phyloP scores from a whole-genome alignment of 2,888 invertebrate species.

The Drosophila subquinaria region DNA sequence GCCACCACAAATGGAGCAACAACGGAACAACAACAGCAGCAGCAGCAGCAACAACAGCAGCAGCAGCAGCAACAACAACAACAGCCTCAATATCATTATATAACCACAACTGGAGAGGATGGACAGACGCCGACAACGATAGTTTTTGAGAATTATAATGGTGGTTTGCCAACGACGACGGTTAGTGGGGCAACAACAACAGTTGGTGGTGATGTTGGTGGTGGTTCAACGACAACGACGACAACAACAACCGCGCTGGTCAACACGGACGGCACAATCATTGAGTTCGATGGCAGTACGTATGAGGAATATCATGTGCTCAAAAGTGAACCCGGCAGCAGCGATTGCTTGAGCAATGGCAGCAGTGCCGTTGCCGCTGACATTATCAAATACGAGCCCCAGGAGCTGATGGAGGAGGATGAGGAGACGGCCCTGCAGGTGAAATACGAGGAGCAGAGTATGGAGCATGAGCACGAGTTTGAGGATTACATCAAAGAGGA shows the following conservation, averaged over 20 bases:
- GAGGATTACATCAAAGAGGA: constrained; percentile 76
- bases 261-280: constrained; percentile 74
- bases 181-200: constrained; percentile 56
- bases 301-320: constrained; percentile 81
- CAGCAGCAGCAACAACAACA: constrained; percentile 50
- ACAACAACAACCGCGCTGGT: constrained; percentile 70
- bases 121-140: constrained; percentile 81
- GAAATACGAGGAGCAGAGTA: constrained; percentile 73
- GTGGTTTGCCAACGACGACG: constrained; percentile 61
- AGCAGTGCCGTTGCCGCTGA: constrained; percentile 70
- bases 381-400: constrained; percentile 72
- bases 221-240: constrained; percentile 41
- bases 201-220: background rate
- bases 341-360: constrained; percentile 71
- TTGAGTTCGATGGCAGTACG: constrained; percentile 77
- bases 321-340: constrained; percentile 72
- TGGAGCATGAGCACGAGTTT: constrained; percentile 66
- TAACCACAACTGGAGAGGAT: constrained; percentile 79
- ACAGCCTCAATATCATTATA: constrained; percentile 81
- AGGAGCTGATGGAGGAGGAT: constrained; percentile 68
- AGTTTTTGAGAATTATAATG: constrained; percentile 83
- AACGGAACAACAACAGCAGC: constrained; percentile 43
- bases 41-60: constrained; percentile 48
- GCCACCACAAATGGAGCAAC: constrained; percentile 55
- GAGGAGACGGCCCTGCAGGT: constrained; percentile 68